Conservation (phyloP, 2,797 vertebrate species). For the Sebastes matsubarae region DNA sequence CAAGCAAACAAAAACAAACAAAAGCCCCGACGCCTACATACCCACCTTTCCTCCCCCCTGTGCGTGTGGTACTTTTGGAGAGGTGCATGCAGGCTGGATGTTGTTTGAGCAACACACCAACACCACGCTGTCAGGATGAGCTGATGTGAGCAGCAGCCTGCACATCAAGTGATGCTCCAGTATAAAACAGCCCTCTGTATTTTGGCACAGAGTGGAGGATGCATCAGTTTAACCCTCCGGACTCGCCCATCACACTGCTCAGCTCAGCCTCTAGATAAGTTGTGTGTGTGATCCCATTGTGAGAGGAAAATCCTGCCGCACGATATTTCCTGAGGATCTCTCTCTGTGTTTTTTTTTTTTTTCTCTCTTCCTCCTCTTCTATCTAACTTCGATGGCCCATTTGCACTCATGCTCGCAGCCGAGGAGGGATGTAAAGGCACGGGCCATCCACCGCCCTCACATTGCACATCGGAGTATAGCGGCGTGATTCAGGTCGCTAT, state of each 20-base stretch:
- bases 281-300: slow-evolving; percentile 63
- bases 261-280: slow-evolving; percentile 67
- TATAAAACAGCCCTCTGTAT: slow-evolving; percentile 70
- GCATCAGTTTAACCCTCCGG: slow-evolving; percentile 76
- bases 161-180: slow-evolving; percentile 74
- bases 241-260: slow-evolving; percentile 65
- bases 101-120: slow-evolving; percentile 42
- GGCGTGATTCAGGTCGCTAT: slow-evolving; percentile 74
- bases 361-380: slow-evolving; percentile 22
- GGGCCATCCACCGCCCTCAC: slow-evolving; percentile 76
- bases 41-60: background rate
- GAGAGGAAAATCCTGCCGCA: slow-evolving; percentile 60
- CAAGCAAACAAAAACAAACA: slow-evolving; percentile 38
- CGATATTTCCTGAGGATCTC: slow-evolving; percentile 66
- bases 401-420: slow-evolving; percentile 77
- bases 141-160: slow-evolving; percentile 66
- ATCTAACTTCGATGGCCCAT: slow-evolving; percentile 79
- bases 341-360: slow-evolving; percentile 32
- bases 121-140: slow-evolving; percentile 67
- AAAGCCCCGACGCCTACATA: slow-evolving; percentile 34
- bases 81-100: slow-evolving; percentile 52
- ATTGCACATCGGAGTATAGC: slow-evolving; percentile 67
- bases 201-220: slow-evolving; percentile 67
- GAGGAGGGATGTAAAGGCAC: slow-evolving; percentile 75
- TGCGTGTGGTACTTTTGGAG: slow-evolving; percentile 40